A percentile compares a stretch with the other conserved stretches of the same genome.
phyloP scores from a whole-genome alignment of 2,797 vertebrate genomes.

The Emys orbicularis region DNA sequence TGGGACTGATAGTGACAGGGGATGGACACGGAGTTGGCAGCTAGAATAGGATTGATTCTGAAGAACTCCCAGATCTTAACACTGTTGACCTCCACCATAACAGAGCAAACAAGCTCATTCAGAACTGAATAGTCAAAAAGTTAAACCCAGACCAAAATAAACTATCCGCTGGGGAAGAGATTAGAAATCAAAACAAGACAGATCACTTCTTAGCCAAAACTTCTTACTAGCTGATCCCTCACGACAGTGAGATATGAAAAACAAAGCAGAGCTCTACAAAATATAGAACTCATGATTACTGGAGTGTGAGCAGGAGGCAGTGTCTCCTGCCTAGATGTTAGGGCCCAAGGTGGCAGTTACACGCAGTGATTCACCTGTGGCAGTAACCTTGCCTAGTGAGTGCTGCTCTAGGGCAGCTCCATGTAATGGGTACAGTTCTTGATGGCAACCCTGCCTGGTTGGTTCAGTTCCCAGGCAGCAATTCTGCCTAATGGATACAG shows the following conservation, averaged over 20 bases:
- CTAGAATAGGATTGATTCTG: background rate
- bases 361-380: no score
- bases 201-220: background rate
- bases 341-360: no score
- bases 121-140: background rate
- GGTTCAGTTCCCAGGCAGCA: no score
- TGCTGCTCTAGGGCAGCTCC: no score
- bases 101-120: background rate
- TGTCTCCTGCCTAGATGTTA: no score
- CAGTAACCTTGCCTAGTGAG: no score
- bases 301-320: no score
- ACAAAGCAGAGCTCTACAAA: no score
- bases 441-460: no score
- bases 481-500: no score
- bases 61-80: background rate
- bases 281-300: no score
- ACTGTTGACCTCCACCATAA: background rate
- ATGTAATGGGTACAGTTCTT: no score
- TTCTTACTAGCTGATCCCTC: background rate
- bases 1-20: background rate
- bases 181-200: background rate
- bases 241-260: background rate
- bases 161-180: background rate
- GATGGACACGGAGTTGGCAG: background rate
- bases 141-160: background rate